phyloP scores from a whole-genome alignment of 2,888 invertebrate genomes.

The Prenolepis imparis region DNA sequence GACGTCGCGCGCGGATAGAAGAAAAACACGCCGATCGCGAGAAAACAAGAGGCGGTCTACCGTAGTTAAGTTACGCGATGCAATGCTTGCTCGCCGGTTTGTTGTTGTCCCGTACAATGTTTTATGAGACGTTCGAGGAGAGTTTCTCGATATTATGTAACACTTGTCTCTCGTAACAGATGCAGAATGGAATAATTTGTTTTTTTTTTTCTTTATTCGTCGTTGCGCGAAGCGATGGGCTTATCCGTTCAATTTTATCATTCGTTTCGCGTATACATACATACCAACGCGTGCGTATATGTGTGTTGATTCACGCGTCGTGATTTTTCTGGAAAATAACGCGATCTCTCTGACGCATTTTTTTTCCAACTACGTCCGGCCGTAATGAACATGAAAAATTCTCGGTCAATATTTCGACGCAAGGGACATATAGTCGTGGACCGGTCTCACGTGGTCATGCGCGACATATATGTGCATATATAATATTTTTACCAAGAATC shows the following conservation, averaged over 20 bases:
- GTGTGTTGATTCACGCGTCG: neutral
- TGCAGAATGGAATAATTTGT: neutral
- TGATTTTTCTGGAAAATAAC: conserved; percentile 9
- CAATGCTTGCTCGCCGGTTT: neutral
- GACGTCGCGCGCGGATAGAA: conserved; percentile 40
- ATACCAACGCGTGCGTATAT: neutral
- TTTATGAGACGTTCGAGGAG: neutral
- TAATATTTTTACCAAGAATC: neutral
- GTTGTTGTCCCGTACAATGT: neutral
- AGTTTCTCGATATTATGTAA: neutral
- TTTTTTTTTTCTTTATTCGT: neutral
- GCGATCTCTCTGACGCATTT: neutral
- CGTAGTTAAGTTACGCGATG: conserved; percentile 12
- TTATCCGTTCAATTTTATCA: neutral
- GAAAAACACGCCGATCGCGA: conserved; percentile 60
- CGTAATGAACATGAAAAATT: conserved; percentile 18
- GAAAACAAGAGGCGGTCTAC: conserved; percentile 8
- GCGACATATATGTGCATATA: no score
- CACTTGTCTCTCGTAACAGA: neutral
- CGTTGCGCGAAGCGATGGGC: neutral
- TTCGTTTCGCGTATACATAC: neutral
- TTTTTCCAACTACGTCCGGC: neutral
- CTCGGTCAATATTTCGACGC: conserved; percentile 19
- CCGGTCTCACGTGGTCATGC: neutral
- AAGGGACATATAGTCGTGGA: neutral